phyloP scores from a whole-genome alignment of 1,140 invertebrate genomes.

The Maconellicoccus hirsutus region DNA sequence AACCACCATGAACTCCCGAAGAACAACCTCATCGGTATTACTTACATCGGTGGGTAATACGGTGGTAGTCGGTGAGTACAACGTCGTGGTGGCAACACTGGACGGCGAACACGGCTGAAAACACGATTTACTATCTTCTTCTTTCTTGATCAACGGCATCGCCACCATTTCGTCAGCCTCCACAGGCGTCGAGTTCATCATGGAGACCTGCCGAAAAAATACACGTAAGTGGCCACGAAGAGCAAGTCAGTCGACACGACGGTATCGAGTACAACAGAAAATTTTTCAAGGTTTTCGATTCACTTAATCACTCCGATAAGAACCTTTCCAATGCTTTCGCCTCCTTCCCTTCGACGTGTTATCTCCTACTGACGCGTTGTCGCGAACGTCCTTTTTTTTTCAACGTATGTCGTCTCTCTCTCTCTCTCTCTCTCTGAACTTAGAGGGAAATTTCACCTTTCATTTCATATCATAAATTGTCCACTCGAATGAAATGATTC shows the following conservation, averaged over 20 bases:
- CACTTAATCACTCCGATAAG: too few species aligned
- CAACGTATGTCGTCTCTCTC: too few species aligned
- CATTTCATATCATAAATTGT: too few species aligned
- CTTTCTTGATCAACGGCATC: slow-evolving; percentile 16
- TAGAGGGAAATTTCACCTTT: too few species aligned
- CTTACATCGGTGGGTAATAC: slow-evolving; percentile 16
- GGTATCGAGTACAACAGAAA: background rate
- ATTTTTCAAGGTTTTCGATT: too few species aligned
- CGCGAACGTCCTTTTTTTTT: too few species aligned
- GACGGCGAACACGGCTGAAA: slow-evolving; percentile 11
- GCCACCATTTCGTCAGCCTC: slow-evolving; percentile 14
- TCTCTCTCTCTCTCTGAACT: too few species aligned
- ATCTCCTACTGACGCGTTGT: too few species aligned
- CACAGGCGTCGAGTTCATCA: slow-evolving; percentile 17
- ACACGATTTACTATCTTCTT: slow-evolving; percentile 14
- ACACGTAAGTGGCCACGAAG: background rate
- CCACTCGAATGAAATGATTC: too few species aligned
- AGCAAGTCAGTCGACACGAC: background rate
- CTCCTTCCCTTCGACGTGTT: too few species aligned
- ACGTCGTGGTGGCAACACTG: slow-evolving; percentile 6
- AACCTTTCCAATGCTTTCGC: too few species aligned
- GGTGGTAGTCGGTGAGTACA: slow-evolving; percentile 8
- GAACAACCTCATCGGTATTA: background rate
- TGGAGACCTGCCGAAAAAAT: slow-evolving; percentile 1
- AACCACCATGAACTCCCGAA: too few species aligned